phyloP scores from a whole-genome alignment of 2,888 invertebrate genomes.

The Sphaeridia pumilis region DNA sequence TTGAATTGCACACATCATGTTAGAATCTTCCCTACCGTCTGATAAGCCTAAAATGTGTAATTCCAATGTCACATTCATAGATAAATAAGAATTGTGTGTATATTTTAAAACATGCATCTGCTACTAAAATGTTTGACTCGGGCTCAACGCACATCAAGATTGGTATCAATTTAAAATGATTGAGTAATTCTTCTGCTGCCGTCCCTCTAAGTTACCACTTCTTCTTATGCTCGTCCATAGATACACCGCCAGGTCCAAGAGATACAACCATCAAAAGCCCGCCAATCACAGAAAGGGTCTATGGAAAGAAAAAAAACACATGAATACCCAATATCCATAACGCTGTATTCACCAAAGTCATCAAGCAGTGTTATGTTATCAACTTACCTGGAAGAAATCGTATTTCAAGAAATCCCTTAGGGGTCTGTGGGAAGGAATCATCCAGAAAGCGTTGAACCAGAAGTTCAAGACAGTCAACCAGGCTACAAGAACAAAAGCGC shows the following conservation, averaged over 20 bases:
- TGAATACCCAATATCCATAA: not conserved
- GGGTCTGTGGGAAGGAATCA: conserved; percentile 84
- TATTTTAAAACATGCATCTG: not conserved
- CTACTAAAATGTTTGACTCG: conserved; percentile 10
- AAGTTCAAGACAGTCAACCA: conserved; percentile 82
- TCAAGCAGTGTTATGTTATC: not conserved
- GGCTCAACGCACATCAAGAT: conserved; percentile 8
- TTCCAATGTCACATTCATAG: not conserved
- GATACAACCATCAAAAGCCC: conserved; percentile 97
- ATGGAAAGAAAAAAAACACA: conserved; percentile 43
- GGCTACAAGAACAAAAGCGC: conserved; percentile 82
- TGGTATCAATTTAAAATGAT: conserved; percentile 1
- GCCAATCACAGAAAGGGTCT: conserved; percentile 97
- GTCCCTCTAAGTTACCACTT: conserved; percentile 57
- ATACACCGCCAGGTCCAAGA: conserved; percentile 94
- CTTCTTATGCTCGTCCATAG: conserved; percentile 99
- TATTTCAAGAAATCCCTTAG: conserved; percentile 99
- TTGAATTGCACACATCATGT: not conserved
- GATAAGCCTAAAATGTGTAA: not conserved
- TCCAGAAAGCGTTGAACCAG: conserved; percentile 99
- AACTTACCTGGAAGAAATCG: conserved; percentile 93
- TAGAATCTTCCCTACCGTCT: not conserved
- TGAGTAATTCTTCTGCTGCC: conserved; percentile 4
- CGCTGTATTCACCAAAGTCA: not conserved
- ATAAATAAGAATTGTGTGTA: conserved; percentile 2